phyloP scores from a whole-genome alignment of 1,140 invertebrate genomes.

The Lepidostoma basale region DNA sequence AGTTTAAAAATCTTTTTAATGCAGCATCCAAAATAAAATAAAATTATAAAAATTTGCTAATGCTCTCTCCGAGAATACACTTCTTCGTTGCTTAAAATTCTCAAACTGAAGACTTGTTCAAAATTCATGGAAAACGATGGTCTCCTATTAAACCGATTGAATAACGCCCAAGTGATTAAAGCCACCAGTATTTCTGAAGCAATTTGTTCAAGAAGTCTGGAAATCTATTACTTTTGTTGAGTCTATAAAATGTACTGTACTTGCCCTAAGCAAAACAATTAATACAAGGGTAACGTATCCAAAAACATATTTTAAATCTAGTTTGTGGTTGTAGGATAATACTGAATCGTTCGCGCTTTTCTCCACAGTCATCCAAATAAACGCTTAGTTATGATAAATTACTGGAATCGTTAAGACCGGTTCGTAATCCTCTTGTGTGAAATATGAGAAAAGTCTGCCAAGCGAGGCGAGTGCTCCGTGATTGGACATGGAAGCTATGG shows the following conservation, averaged over 20 bases:
- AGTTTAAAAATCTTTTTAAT: no score
- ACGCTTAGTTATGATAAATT: background rate
- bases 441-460: slow-evolving; percentile 17
- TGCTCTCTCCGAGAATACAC: no score
- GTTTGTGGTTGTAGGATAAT: background rate
- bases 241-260: slow-evolving; percentile 1
- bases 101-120: no score
- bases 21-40: no score
- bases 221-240: no score
- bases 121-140: no score
- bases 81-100: no score
- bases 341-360: background rate
- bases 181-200: no score
- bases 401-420: slow-evolving; percentile 9
- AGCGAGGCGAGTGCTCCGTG: slow-evolving; percentile 3
- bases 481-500: slow-evolving; percentile 11
- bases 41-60: no score
- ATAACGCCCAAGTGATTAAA: no score
- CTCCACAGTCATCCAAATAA: background rate
- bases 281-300: background rate
- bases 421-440: slow-evolving; percentile 8
- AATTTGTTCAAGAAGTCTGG: no score
- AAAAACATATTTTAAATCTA: background rate
- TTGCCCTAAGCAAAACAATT: slow-evolving; percentile 4
- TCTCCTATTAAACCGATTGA: no score